A percentile compares a stretch with the other conserved stretches of the same genome.
These are phyloP conservation scores for Argyra leucocephala DNA, from an alignment of 2,888 invertebrate genomes.

Conservation along the genomic window DNA sequence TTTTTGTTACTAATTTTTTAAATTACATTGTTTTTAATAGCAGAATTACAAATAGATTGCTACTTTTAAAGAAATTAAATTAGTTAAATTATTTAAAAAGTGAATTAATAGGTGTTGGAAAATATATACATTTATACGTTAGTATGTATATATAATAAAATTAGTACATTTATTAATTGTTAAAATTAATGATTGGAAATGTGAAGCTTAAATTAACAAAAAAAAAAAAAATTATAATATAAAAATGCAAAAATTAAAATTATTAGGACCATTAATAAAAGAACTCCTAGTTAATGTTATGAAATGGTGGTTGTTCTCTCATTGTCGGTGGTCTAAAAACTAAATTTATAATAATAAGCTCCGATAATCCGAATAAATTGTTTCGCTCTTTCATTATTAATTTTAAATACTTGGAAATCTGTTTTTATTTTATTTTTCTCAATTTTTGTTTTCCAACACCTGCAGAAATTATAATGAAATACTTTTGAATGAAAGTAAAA, in stretches of 20 bases:
- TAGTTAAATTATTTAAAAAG: background rate
- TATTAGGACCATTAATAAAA: no score
- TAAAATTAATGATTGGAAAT: no score
- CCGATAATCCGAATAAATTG: no score
- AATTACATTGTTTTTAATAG: background rate
- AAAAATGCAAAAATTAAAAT: no score
- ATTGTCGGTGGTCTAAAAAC: no score
- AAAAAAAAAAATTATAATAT: no score
- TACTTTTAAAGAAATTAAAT: background rate
- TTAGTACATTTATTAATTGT: background rate
- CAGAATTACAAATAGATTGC: background rate
- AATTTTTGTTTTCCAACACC: slow-evolving; percentile 4
- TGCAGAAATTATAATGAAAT: background rate
- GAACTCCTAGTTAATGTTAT: background rate
- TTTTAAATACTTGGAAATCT: no score
- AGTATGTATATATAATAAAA: no score
- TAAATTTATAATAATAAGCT: no score
- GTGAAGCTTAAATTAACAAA: no score
- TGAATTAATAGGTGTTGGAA: background rate
- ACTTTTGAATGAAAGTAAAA: background rate
- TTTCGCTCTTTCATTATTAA: no score
- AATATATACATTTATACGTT: background rate
- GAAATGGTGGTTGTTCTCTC: background rate
- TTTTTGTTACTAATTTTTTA: background rate
- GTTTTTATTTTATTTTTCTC: no score